Evolutionary conservation across 1,140 invertebrate genomes (phyloP), one percentile per base, ranked within the genome.

Genomic region (Heliconius nattereri): DNA sequence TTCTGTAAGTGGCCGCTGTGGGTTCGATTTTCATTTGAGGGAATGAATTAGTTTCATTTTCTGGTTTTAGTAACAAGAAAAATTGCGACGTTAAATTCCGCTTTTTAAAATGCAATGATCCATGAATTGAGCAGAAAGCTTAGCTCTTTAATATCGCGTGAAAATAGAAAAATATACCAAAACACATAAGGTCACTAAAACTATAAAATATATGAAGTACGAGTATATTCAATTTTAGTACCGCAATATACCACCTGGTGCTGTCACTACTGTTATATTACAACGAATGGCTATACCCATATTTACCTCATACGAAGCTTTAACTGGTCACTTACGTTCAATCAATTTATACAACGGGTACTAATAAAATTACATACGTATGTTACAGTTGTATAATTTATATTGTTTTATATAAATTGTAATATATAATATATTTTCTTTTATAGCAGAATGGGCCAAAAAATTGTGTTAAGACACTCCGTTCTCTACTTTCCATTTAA

Each of bases 301-400:
- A 75, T 54, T 75, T 75, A 75, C 52, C 52, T 75, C 60, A 76
- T 71, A 72, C 35, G 29, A 72, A 40, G 71, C 71, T 72, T 40
- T 72, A 72, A 72, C 71, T 37, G 71, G 71, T 35, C 37, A 77
- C 37, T 77, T 71, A 71, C 40, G 32, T 29, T 77, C 40, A 40
- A 23, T 23, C 37, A 66, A 71, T 35, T 71, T 71, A 49, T 76
- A 40, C 3, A 70, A 40, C 16, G n/a, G 20, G 20, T 37, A 32
- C 32, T 71, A 26, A 57, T 77, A 40, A 23, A 49, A 37, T 40
- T 52, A 23, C 37, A 26, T 78, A 52, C 49, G 19, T 52, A 20
- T 52, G 19, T 19, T n/a, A 52, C 19, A 52, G 49, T 52, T 52
- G 19, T 52, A 52, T 52, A 52, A 45, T 13, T 0, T 45, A 45